A percentile compares a stretch with the other conserved stretches of the same genome.
Evolutionary conservation across 2,888 invertebrate species (phyloP).

Genomic region (Sthenelais limicola): DNA sequence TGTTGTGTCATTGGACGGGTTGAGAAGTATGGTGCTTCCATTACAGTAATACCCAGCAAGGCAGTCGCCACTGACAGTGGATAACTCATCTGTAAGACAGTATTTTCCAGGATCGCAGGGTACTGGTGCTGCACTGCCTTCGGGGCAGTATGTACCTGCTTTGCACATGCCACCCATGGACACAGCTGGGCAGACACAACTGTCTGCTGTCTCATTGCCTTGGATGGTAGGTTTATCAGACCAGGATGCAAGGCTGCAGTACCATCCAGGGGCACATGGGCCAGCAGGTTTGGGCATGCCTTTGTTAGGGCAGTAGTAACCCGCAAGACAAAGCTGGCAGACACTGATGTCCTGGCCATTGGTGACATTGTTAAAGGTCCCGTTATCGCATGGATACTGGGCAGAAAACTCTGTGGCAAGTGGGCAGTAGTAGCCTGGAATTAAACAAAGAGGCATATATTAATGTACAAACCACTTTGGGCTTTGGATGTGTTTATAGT

Average conservation of each 20-base stretch:
- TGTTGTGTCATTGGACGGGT: constrained; percentile 67
- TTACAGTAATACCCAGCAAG: constrained; percentile 66
- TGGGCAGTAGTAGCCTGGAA: constrained; percentile 64
- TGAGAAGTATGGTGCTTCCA: constrained; percentile 61
- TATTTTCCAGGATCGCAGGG: constrained; percentile 63
- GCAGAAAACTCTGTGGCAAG: constrained; percentile 58
- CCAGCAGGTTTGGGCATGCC: constrained; percentile 62
- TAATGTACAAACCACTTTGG: no score
- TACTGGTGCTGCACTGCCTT: constrained; percentile 59
- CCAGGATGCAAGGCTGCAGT: constrained; percentile 65
- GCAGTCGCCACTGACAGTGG: constrained; percentile 61
- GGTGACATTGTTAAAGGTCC: constrained; percentile 65
- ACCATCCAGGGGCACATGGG: constrained; percentile 63
- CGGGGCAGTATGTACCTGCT: constrained; percentile 67
- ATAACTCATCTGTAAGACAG: constrained; percentile 59
- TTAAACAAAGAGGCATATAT: not conserved
- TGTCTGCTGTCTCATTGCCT: constrained; percentile 58
- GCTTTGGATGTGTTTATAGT: no score
- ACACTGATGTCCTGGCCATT: constrained; percentile 53
- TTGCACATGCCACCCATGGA: constrained; percentile 64
- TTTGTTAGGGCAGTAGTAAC: constrained; percentile 63
- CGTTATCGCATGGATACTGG: constrained; percentile 63
- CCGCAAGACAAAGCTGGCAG: constrained; percentile 65
- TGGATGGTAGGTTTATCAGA: constrained; percentile 57
- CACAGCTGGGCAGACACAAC: constrained; percentile 60